phyloP scores from a whole-genome alignment of 2,888 invertebrate species.

The Augochlorella aurata region DNA sequence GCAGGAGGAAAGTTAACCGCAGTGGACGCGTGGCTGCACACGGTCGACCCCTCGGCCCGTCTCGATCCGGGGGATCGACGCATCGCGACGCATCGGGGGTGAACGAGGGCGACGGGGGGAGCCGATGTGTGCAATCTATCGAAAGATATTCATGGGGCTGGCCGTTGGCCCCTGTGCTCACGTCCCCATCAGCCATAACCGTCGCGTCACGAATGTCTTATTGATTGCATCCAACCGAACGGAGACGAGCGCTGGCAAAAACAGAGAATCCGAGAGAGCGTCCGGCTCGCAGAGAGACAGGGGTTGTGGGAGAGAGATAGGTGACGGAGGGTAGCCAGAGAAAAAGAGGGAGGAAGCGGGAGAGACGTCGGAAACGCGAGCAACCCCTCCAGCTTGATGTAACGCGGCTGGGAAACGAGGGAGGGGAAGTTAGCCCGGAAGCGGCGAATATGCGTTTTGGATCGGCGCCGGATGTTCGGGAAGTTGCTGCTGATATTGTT shows the following conservation, averaged over 20 bases:
- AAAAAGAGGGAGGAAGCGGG: constrained; percentile 22
- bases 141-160: constrained; percentile 82
- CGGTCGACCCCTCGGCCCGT: constrained; percentile 69
- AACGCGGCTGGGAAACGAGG: constrained; percentile 56
- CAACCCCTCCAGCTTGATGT: constrained; percentile 64
- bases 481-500: constrained; percentile 56
- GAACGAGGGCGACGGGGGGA: too few species aligned
- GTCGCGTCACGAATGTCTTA: constrained; percentile 82
- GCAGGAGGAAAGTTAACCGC: constrained; percentile 75
- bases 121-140: constrained; percentile 82
- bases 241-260: constrained; percentile 66
- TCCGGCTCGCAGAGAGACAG: constrained; percentile 13
- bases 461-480: constrained; percentile 65
- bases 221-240: constrained; percentile 76
- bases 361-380: constrained; percentile 45
- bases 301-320: constrained; percentile 28
- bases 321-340: constrained; percentile 18
- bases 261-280: constrained; percentile 57
- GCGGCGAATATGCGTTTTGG: constrained; percentile 74
- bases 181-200: constrained; percentile 79
- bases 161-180: constrained; percentile 74
- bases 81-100: constrained; percentile 67
- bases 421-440: constrained; percentile 72
- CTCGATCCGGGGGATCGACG: constrained; percentile 66
- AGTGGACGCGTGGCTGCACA: constrained; percentile 78